Conservation (phyloP, 2,888 invertebrate genomes). For the Drosophila paucipuncta region DNA sequence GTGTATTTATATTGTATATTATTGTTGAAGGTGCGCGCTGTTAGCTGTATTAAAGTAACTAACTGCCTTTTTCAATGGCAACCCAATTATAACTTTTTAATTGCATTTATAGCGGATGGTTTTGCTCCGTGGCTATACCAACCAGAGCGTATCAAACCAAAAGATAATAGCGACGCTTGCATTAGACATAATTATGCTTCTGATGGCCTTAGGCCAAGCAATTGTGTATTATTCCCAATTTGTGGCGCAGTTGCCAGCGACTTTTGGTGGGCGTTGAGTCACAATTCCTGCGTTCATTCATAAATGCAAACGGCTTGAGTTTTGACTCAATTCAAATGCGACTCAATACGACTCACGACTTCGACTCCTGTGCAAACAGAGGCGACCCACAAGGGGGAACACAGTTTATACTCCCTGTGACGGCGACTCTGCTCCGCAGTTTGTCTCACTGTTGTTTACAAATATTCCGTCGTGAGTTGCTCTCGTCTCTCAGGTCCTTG, state of each 20-base stretch:
- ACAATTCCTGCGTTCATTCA: constrained; percentile 39
- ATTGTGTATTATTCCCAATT: constrained; percentile 30
- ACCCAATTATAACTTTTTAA: constrained; percentile 8
- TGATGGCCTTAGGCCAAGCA: constrained; percentile 29
- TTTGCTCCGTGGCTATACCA: background rate
- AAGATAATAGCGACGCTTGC: constrained; percentile 34
- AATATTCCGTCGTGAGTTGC: constrained; percentile 40
- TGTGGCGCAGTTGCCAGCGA: constrained; percentile 26
- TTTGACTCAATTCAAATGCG: constrained; percentile 39
- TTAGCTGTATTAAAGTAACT: background rate
- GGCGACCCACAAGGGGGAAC: constrained; percentile 4
- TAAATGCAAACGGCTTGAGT: constrained; percentile 6
- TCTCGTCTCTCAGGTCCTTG: constrained; percentile 26
- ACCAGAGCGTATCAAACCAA: constrained; percentile 20
- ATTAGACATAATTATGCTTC: constrained; percentile 39
- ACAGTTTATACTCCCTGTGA: background rate
- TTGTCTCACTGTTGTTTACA: constrained; percentile 59
- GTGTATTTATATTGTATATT: background rate
- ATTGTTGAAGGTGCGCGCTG: background rate
- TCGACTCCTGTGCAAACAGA: constrained; percentile 33
- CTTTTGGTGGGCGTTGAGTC: constrained; percentile 16
- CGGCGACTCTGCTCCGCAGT: constrained; percentile 15
- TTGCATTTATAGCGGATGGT: constrained; percentile 3
- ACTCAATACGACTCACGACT: constrained; percentile 1
- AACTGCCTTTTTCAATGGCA: background rate